Percentiles rank a stretch among this genome's conserved stretches.
Evolutionary conservation across 2,888 invertebrate genomes (phyloP).

Genomic region (Torymus tubicola): DNA sequence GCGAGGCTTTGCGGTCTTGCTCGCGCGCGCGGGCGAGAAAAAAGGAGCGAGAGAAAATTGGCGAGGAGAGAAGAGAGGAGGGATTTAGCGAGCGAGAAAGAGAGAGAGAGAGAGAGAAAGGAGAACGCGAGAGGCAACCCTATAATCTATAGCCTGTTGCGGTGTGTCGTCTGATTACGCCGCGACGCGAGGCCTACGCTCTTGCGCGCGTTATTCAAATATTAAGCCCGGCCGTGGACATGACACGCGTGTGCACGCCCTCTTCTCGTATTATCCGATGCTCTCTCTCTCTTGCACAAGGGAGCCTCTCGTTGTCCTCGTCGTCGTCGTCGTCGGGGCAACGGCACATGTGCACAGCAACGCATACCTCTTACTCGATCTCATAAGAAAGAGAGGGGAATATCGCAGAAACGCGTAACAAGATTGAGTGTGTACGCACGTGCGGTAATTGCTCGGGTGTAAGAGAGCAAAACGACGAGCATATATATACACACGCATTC

Average conservation of each 20-base stretch:
- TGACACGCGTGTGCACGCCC: conserved; percentile 54
- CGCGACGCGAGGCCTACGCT: conserved; percentile 64
- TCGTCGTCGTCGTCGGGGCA: too few species aligned
- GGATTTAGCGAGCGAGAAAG: conserved; percentile 12
- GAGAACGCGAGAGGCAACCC: conserved; percentile 58
- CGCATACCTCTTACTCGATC: too few species aligned
- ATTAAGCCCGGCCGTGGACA: conserved; percentile 60
- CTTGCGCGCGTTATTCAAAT: conserved; percentile 72
- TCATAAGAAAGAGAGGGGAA: conserved; percentile 2
- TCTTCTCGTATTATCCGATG: conserved; percentile 50
- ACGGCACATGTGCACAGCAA: too few species aligned
- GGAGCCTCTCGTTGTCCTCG: neutral
- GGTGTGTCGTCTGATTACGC: conserved; percentile 45
- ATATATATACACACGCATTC: conserved; percentile 44
- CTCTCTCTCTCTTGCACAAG: conserved; percentile 61
- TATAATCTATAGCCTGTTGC: conserved; percentile 67
- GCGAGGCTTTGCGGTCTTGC: conserved; percentile 5
- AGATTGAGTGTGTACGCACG: conserved; percentile 51
- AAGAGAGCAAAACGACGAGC: conserved; percentile 19
- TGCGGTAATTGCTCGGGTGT: conserved; percentile 38
- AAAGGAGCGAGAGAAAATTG: conserved; percentile 7
- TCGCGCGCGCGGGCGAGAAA: neutral
- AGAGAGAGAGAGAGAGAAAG: conserved; percentile 12
- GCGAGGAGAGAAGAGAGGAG: neutral
- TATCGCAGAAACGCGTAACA: conserved; percentile 37